phyloP scores from a whole-genome alignment of 2,113 vertebrate genomes.

The Brachypodius melanocephalos region DNA sequence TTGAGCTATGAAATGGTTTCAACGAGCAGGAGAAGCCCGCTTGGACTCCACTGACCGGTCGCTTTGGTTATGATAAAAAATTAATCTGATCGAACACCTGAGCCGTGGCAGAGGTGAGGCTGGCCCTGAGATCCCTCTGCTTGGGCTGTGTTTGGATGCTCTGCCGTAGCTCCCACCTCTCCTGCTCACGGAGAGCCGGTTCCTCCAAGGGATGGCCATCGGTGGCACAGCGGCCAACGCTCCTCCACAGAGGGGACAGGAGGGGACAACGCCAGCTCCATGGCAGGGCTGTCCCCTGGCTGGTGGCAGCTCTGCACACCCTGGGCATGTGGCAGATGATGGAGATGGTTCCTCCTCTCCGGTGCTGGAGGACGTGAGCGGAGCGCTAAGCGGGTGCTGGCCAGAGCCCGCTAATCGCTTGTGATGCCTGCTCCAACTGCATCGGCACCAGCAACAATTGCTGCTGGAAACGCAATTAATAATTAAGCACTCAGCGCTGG shows the following conservation, averaged over 20 bases:
- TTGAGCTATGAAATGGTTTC: conserved; percentile 69
- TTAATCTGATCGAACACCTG: conserved; percentile 60
- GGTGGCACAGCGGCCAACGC: neutral
- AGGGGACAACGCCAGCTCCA: accelerated
- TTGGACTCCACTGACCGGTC: conserved; percentile 70
- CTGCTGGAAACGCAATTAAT: conserved; percentile 49
- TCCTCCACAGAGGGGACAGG: accelerated
- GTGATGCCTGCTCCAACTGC: conserved; percentile 6
- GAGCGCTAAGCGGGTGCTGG: neutral
- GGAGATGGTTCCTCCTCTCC: neutral
- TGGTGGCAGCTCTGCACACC: accelerated
- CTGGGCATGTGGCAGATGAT: accelerated
- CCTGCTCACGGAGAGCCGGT: neutral
- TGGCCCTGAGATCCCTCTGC: neutral
- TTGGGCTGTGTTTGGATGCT: accelerated
- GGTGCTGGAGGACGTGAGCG: neutral
- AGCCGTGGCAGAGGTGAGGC: neutral
- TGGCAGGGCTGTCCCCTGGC: neutral
- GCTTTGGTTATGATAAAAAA: conserved; percentile 61
- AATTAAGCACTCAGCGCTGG: neutral
- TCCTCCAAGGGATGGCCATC: neutral
- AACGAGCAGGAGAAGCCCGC: conserved; percentile 68
- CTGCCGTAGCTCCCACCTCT: neutral
- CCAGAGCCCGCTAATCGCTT: conserved; percentile 24
- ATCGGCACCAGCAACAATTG: conserved; percentile 12